phyloP scores from a whole-genome alignment of 2,797 vertebrate species.

The Neoniphon sammara region DNA sequence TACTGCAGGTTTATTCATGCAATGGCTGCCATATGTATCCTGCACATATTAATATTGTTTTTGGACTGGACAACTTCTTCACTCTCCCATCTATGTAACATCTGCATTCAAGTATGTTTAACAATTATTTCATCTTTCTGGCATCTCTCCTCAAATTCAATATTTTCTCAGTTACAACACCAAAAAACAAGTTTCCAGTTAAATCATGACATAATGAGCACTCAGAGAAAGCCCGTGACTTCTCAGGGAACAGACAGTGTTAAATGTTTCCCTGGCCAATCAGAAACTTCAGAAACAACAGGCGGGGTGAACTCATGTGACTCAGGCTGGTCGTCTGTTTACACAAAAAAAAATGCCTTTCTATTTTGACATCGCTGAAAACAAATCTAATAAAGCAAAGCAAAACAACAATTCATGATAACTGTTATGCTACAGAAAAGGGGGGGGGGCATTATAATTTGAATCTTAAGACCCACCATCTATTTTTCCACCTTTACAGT shows the following conservation, averaged over 20 bases:
- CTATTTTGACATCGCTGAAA: neutral
- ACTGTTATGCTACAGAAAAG: neutral
- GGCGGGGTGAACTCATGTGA: neutral
- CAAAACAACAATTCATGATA: neutral
- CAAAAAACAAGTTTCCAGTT: neutral
- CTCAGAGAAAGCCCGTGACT: neutral
- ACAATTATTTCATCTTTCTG: neutral
- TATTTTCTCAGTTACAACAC: neutral
- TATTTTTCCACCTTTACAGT: neutral
- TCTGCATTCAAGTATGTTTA: neutral
- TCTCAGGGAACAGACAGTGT: neutral
- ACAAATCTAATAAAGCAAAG: neutral
- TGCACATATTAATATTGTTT: too few relatives aligned
- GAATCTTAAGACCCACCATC: conserved; percentile 45
- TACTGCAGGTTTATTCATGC: too few relatives aligned
- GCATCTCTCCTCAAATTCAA: neutral
- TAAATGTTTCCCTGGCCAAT: neutral
- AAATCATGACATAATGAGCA: neutral
- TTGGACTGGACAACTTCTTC: too few relatives aligned
- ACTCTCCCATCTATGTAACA: neutral
- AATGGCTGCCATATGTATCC: too few relatives aligned
- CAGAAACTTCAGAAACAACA: neutral
- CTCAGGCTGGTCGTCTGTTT: neutral
- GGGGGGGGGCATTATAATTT: neutral
- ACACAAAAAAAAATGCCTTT: neutral